Evolutionary conservation across 1,140 invertebrate genomes (phyloP), one percentile per base, ranked within the genome.

Genomic region (Gryon sp.): DNA sequence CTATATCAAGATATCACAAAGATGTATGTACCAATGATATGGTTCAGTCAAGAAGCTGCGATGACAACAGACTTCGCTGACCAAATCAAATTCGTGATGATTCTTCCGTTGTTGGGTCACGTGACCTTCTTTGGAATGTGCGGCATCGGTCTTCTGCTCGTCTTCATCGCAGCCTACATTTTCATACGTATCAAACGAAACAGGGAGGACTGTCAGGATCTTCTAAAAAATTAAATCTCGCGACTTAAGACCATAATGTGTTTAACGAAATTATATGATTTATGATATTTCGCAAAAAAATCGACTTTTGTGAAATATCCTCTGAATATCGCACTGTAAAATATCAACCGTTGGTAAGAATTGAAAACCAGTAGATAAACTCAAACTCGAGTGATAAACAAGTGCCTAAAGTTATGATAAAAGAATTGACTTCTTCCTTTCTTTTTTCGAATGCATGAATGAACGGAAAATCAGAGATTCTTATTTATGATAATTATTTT

Each of bases 1-100:
- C 83, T 92, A 9, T 90, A 91, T 50, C 83, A 90, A 45, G 84
- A 90, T 53, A 73, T 92, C n/a, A 89, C 82, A 3, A 88, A 86
- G 59, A 90, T 89, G 0, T 91, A 91, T 84, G 86, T 93, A 63
- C 94, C 94, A 8, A 91, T 93, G 88, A 86, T 95, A 69, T 95
- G 94, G 93, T 95, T 95, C 85, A 86, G 89, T 7, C 93, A 95
- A 86, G 90, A 91, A 68, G 91, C 92, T 14, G 68, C 84, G 36
- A 86, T 94, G 12, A 91, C 90, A n/a, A 75, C 90, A 16, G 83
- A 91, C n/a, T 90, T 92, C 63, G 91, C 92, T 0, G 79, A 72
- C 4, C 79, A 89, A 80, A 90, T 92, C 0, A 91, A 91, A 73
- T 81, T 92, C 34, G 79, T 91, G 2, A 50, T 91, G 4, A 85